Evolutionary conservation across 2,888 invertebrate species (phyloP).

Genomic region (Caradrina clavipalpis): DNA sequence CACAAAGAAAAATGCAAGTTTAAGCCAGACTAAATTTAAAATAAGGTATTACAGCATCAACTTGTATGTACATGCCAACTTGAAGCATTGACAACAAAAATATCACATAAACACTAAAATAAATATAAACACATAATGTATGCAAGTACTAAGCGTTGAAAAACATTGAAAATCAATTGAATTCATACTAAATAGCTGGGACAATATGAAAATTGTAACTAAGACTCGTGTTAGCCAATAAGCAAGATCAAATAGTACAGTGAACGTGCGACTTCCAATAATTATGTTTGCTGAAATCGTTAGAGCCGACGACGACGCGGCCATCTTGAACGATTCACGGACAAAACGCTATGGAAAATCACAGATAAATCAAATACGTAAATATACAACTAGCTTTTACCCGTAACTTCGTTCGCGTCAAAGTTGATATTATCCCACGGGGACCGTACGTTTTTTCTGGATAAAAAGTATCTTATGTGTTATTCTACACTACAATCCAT

Average conservation of each 20-base stretch:
- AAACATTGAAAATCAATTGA: constrained; percentile 68
- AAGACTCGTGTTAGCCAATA: constrained; percentile 80
- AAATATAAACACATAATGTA: constrained; percentile 64
- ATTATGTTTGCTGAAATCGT: constrained; percentile 88
- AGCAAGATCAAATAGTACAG: constrained; percentile 81
- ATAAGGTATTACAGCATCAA: constrained; percentile 13
- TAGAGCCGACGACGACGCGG: constrained; percentile 73
- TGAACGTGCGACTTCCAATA: constrained; percentile 88
- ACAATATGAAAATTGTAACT: constrained; percentile 71
- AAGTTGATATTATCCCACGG: too few species aligned
- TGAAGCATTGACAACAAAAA: constrained; percentile 46
- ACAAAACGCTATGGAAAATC: constrained; percentile 73
- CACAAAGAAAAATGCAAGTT: not conserved
- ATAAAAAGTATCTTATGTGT: too few species aligned
- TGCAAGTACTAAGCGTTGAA: constrained; percentile 68
- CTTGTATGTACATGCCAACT: constrained; percentile 34
- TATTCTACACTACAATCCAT: too few species aligned
- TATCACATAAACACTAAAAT: constrained; percentile 53
- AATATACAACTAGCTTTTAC: constrained; percentile 3
- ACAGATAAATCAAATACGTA: constrained; percentile 67
- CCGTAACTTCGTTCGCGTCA: not conserved
- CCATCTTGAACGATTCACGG: constrained; percentile 77
- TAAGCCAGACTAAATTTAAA: not conserved
- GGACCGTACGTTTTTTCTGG: too few species aligned
- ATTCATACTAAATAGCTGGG: constrained; percentile 72